Conservation (phyloP, 2,797 vertebrate genomes). For the Phalloptychus januarius region DNA sequence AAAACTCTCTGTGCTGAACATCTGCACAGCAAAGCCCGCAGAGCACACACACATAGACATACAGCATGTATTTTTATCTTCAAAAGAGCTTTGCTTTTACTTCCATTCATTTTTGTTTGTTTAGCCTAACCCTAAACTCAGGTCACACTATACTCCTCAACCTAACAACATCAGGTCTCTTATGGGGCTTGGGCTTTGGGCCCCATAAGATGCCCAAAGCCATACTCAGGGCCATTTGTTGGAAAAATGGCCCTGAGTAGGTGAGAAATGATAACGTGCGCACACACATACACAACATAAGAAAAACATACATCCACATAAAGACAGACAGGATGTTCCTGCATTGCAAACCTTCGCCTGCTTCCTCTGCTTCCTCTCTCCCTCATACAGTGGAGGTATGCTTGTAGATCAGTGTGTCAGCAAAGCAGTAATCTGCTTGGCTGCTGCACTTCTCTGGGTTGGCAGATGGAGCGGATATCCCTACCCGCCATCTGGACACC, state of each 20-base stretch:
- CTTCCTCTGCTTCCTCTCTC: slow-evolving; percentile 19
- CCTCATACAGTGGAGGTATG: slow-evolving; percentile 48
- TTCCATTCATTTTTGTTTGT: not conserved
- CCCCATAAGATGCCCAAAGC: not conserved
- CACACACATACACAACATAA: not conserved
- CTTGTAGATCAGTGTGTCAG: slow-evolving; percentile 80
- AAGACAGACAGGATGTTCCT: slow-evolving; percentile 18
- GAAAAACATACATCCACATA: slow-evolving; percentile 8
- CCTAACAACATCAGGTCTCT: not conserved
- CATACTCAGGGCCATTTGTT: no score
- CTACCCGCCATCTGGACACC: slow-evolving; percentile 80
- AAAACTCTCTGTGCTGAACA: slow-evolving; percentile 17
- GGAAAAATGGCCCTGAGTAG: not conserved
- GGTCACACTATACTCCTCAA: not conserved
- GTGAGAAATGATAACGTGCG: not conserved
- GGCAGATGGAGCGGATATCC: slow-evolving; percentile 83
- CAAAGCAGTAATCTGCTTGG: slow-evolving; percentile 76
- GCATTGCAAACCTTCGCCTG: slow-evolving; percentile 1
- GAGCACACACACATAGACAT: not conserved
- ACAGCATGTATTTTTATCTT: not conserved
- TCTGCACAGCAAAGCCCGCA: slow-evolving; percentile 16
- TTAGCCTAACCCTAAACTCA: not conserved
- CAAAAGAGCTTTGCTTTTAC: not conserved
- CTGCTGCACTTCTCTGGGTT: slow-evolving; percentile 68
- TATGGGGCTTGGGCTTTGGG: not conserved